phyloP scores from a whole-genome alignment of 2,113 vertebrate species.

The Bufo bufo region DNA sequence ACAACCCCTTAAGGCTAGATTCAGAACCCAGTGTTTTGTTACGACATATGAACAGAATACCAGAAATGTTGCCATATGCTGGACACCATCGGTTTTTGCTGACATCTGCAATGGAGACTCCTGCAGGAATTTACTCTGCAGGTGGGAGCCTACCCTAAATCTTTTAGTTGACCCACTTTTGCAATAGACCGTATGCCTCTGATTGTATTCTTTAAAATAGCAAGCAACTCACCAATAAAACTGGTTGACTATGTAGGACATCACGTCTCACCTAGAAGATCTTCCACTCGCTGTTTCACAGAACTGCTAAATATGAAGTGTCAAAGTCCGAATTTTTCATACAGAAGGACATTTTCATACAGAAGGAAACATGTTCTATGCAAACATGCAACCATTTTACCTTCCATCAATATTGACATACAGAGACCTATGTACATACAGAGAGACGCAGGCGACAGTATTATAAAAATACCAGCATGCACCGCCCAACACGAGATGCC shows the following conservation, averaged over 20 bases:
- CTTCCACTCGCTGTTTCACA: not conserved
- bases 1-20: no score
- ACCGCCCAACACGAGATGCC: not conserved
- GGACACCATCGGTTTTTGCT: no score
- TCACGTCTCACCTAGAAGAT: not conserved
- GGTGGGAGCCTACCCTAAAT: no score
- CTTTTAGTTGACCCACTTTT: no score
- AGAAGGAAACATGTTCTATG: not conserved
- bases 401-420: constrained; percentile 22
- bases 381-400: constrained; percentile 6
- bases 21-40: no score
- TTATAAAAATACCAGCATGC: not conserved
- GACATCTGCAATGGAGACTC: no score
- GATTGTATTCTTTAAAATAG: no score
- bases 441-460: not conserved
- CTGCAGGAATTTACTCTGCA: no score
- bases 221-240: not conserved
- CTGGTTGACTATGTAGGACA: not conserved
- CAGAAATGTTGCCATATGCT: no score
- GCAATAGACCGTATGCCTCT: no score
- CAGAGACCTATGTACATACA: not conserved
- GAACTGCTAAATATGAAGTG: not conserved
- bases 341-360: not conserved
- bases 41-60: no score
- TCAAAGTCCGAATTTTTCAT: no score